Percentiles rank a stretch among this genome's conserved stretches.
phyloP scores from a whole-genome alignment of 2,888 invertebrate genomes.

The Tipula lateralis region DNA sequence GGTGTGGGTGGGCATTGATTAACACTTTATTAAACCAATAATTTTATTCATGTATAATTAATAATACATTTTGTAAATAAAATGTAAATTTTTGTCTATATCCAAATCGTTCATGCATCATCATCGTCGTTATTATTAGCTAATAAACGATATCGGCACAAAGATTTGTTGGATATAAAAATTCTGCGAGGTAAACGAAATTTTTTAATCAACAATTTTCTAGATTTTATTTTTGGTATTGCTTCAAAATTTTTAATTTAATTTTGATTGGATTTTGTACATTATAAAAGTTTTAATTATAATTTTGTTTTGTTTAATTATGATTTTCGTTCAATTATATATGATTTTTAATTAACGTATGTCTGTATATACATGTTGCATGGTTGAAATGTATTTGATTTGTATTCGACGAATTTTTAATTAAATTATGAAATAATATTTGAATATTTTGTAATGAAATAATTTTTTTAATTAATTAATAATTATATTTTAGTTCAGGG shows the following conservation, averaged over 20 bases:
- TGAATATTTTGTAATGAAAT: too few relatives aligned
- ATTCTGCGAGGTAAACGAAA: conserved; percentile 48
- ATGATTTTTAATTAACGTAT: not conserved
- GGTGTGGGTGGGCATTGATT: not conserved
- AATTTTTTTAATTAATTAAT: too few relatives aligned
- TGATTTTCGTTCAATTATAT: not conserved
- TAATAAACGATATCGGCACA: conserved; percentile 47
- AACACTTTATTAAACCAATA: not conserved
- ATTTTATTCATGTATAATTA: not conserved
- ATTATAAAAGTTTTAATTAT: not conserved
- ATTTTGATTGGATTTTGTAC: not conserved
- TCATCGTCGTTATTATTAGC: conserved; percentile 26
- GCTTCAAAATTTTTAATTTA: not conserved
- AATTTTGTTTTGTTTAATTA: not conserved
- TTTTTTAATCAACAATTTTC: not conserved
- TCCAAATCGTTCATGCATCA: conserved; percentile 5
- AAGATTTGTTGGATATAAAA: conserved; percentile 51
- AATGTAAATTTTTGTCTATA: not conserved
- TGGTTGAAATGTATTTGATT: too few relatives aligned
- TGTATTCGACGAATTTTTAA: too few relatives aligned
- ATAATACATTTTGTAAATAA: not conserved
- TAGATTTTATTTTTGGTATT: not conserved
- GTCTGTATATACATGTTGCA: not conserved
- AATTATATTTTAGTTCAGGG: too few relatives aligned
- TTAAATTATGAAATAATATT: too few relatives aligned